Base-by-base conservation (phyloP, 2,113 vertebrate genomes). In the Xenus cinereus region DNA sequence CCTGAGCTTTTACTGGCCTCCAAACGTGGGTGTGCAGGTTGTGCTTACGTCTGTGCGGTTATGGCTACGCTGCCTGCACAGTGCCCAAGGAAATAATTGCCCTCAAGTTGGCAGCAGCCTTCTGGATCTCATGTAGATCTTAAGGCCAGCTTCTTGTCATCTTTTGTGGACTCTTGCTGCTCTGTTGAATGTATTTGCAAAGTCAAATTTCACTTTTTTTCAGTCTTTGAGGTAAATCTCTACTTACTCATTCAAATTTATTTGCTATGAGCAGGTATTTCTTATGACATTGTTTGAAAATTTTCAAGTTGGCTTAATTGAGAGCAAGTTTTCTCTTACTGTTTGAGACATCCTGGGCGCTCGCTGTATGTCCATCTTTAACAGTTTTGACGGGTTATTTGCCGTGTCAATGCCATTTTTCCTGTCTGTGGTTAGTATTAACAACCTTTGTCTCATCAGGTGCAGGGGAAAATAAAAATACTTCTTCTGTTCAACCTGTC, bases 311-410 rank as follows among this genome's bases (percentile, higher is more conserved):
- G 56, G 5, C 24, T 67, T 78, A 63, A 71, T 11, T 71, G 41
- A 45, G 27, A 79, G 21, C 35, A 68, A 66, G 15, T 77, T 19
- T 59, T 64, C 14, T 67, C 18, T 80, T 85, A 12, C 37, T 84
- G 16, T 66, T 62, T 46, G 43, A 62, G 35, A 16, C 5, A 21
- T 45, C 24, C 59, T 27, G 39, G 8, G 7, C 48, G 28, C 20
- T 50, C 0, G 0, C 5, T 53, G 0, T 41, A 22, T 69, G 26
- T 67, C 66, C 16, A 7, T 59, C 27, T 74, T 27, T 51, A 84
- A 20, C n/a, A 64, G 11, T 80, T 88, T 21, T 1, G 19, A 20
- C 21, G 19, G 6, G 5, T 60, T 60, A 22, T 90, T 83, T 92
- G 20, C 30, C 24, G 32, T 5, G 3, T 26, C 46, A 71, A 60